Base-by-base conservation (phyloP, 2,888 invertebrate genomes). In the Spisula solida region DNA sequence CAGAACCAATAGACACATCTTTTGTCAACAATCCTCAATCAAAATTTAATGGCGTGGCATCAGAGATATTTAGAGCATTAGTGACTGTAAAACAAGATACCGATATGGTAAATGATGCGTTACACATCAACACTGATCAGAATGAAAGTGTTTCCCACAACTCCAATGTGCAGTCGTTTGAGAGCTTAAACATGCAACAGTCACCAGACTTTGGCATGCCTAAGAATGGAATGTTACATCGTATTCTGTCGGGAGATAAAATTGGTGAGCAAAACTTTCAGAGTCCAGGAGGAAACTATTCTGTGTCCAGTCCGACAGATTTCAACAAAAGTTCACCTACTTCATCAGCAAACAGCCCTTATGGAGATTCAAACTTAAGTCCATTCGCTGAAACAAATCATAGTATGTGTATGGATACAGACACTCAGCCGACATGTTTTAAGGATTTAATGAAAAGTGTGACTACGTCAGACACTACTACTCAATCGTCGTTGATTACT, bases 401-500 rank as follows among this genome's bases (percentile, higher is more conserved):
- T 29, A 41, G 55, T 16, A 56, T 82, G 87, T 82, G 90, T 82
- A 80, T 90, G 89, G 87, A 92, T 82, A 89, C 88, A 70, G 84
- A 91, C 78, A 41, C 81, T 66, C 75, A 84, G 70, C 81, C 81
- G 0, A 29, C 56, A 14, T 29, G 79, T 1, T 81, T 34, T 41
- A 66, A 48, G 79, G 86, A 82, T 41, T 48, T 81, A 51, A 34
- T 55, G 48, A 78, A 70, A 91, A 48, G 90, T 90, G 78, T 79
- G 20, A 82, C 70, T 29, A 41, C 56, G 14, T 78, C 79, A 1
- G 94, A 94, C 89, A 89, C 92, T 29, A 94, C 93, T 48, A 95
- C 95, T n/a, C 95, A 95, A 81, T 85, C 93, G 14, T 94, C 95
- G 10, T 82, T 95, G 82, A 94, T 95, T 10, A 92, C 93, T 12